phyloP scores from a whole-genome alignment of 2,113 vertebrate species.

The Motacilla tschutschensis region DNA sequence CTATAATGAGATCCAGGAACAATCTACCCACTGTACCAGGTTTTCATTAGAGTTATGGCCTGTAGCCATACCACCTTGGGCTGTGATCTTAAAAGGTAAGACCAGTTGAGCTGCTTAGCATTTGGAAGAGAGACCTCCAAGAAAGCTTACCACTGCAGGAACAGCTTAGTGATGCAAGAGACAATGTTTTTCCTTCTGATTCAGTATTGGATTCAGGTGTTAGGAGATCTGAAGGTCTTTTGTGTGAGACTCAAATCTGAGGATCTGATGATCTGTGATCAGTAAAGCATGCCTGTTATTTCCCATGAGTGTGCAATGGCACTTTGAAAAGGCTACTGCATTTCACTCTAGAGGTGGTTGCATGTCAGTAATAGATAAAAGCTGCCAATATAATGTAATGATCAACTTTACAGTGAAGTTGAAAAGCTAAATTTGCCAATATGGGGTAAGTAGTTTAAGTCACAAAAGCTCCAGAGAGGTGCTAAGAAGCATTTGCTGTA shows the following conservation, averaged over 20 bases:
- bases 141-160: slow-evolving; percentile 20
- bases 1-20: slow-evolving; percentile 65
- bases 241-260: not conserved
- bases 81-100: slow-evolving; percentile 48
- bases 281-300: not conserved
- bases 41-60: slow-evolving; percentile 65
- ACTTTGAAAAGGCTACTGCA: slow-evolving; percentile 1
- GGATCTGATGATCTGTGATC: not conserved
- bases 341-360: not conserved
- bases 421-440: not conserved
- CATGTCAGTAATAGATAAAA: not conserved
- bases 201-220: slow-evolving; percentile 30
- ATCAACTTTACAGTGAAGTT: not conserved
- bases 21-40: slow-evolving; percentile 60
- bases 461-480: not conserved
- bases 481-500: not conserved
- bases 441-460: not conserved
- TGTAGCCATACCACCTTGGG: slow-evolving; percentile 61
- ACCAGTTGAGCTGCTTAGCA: slow-evolving; percentile 21
- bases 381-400: not conserved
- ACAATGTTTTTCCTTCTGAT: slow-evolving; percentile 19
- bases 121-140: slow-evolving; percentile 54
- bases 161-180: slow-evolving; percentile 24
- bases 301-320: not conserved
- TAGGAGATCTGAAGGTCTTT: not conserved